phyloP scores from a whole-genome alignment of 1,140 invertebrate species.

The Ectropis grisescens region DNA sequence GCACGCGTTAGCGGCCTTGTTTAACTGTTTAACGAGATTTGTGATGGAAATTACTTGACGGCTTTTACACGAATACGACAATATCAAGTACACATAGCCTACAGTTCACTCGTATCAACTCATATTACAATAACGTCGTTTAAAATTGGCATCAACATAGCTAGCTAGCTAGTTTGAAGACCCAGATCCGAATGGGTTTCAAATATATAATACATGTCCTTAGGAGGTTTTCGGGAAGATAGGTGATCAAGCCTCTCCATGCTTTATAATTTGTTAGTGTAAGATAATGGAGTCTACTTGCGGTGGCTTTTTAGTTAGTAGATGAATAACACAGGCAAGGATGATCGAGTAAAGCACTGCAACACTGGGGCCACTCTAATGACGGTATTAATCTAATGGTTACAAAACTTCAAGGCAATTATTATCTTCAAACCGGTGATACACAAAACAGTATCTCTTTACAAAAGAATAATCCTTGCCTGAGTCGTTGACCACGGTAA shows the following conservation, averaged over 20 bases:
- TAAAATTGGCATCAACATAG: no score
- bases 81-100: no score
- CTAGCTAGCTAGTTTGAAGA: no score
- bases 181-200: no score
- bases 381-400: constrained; percentile 60
- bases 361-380: constrained; percentile 58
- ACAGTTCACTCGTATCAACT: no score
- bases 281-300: constrained; percentile 47
- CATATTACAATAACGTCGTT: no score
- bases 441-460: constrained; percentile 65
- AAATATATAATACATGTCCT: no score
- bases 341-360: constrained; percentile 71
- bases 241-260: constrained; percentile 46
- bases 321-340: constrained; percentile 71
- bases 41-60: no score
- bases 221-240: constrained; percentile 5
- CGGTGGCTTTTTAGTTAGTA: constrained; percentile 61
- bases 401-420: constrained; percentile 57
- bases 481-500: constrained; percentile 73
- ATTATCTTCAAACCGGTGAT: constrained; percentile 64
- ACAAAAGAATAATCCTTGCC: constrained; percentile 74
- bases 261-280: constrained; percentile 48
- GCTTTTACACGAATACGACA: no score
- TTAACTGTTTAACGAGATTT: no score
- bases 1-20: no score